Conservation (phyloP, 1,140 invertebrate genomes). For the Drosophila lowei region DNA sequence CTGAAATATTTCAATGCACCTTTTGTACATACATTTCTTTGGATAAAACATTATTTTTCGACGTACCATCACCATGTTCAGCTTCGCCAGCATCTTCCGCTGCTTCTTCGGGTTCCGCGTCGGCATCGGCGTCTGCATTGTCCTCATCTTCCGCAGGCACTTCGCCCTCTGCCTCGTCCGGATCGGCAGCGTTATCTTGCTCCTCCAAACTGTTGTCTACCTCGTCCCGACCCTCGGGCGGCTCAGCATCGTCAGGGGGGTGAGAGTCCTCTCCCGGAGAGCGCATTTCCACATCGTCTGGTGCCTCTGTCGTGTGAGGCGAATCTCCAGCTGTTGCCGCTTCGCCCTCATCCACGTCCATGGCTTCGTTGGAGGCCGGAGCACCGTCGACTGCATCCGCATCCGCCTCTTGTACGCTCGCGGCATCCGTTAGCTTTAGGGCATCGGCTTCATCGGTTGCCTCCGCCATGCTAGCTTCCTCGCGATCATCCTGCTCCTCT, state of each 20-base stretch:
- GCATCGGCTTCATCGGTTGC: slow-evolving; percentile 54
- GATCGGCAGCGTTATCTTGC: slow-evolving; percentile 33
- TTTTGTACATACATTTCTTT: not conserved
- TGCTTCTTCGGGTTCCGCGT: slow-evolving; percentile 47
- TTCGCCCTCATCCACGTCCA: slow-evolving; percentile 75
- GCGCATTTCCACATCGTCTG: slow-evolving; percentile 66
- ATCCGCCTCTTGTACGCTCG: slow-evolving; percentile 46
- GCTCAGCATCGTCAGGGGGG: slow-evolving; percentile 34
- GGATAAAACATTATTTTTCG: not conserved
- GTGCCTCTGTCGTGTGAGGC: slow-evolving; percentile 7
- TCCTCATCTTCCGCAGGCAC: slow-evolving; percentile 31
- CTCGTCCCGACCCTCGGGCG: slow-evolving; percentile 56
- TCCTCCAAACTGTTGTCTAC: slow-evolving; percentile 59
- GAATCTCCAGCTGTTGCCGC: slow-evolving; percentile 2
- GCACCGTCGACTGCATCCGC: slow-evolving; percentile 82
- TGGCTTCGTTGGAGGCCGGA: slow-evolving; percentile 71
- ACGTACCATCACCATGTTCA: slow-evolving; percentile 70
- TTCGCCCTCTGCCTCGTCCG: slow-evolving; percentile 45
- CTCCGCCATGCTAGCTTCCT: slow-evolving; percentile 26
- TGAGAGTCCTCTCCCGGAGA: slow-evolving; percentile 58
- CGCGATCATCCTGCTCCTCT: slow-evolving; percentile 50
- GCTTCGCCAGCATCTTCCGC: slow-evolving; percentile 49
- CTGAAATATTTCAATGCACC: slow-evolving; percentile 11
- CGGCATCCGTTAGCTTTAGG: slow-evolving; percentile 47
- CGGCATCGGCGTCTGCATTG: slow-evolving; percentile 40